phyloP scores from a whole-genome alignment of 2,888 invertebrate genomes.

The Argynnis bischoffii region DNA sequence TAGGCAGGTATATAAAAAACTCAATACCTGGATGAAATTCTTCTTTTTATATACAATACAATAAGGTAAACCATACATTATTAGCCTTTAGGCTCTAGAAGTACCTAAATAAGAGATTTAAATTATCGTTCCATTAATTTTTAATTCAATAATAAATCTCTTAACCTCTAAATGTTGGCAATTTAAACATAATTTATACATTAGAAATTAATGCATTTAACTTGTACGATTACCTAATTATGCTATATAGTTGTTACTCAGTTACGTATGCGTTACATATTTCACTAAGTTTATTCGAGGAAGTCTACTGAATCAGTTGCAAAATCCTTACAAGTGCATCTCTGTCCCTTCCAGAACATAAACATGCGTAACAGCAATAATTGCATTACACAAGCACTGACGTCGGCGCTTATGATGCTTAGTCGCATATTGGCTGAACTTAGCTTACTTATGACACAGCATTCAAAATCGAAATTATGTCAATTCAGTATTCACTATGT shows the following conservation, averaged over 20 bases:
- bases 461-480: background rate
- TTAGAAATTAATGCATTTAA: too few relatives aligned
- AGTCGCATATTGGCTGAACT: slow-evolving; percentile 17
- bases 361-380: slow-evolving; percentile 59
- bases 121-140: too few relatives aligned
- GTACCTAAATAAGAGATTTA: too few relatives aligned
- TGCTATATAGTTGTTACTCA: too few relatives aligned
- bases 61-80: background rate
- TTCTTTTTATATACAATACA: background rate
- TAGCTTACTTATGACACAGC: slow-evolving; percentile 1
- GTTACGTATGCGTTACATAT: background rate
- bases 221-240: too few relatives aligned
- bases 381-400: slow-evolving; percentile 63
- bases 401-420: slow-evolving; percentile 40
- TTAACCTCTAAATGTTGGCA: too few relatives aligned
- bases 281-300: slow-evolving; percentile 4
- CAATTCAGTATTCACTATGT: background rate
- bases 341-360: slow-evolving; percentile 54
- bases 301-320: slow-evolving; percentile 32
- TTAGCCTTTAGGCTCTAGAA: too few relatives aligned
- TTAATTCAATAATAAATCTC: too few relatives aligned
- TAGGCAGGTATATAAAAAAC: slow-evolving; percentile 33
- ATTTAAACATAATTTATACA: too few relatives aligned
- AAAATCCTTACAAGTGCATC: slow-evolving; percentile 63
- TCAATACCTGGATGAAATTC: slow-evolving; percentile 19